Conservation (phyloP, 1,140 invertebrate species). For the Matsumurasca onukii region DNA sequence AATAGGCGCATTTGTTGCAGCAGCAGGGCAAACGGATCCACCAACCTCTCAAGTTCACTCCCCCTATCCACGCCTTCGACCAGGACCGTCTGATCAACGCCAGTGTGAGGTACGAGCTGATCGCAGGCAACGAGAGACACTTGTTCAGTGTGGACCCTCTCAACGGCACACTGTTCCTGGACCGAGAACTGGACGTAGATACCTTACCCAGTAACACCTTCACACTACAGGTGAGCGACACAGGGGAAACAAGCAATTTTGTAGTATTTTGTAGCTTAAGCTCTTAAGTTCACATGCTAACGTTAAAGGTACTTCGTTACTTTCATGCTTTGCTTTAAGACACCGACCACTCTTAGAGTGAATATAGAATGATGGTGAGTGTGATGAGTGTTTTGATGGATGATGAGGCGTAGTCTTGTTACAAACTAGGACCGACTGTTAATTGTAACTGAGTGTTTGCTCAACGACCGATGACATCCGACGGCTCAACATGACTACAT, state of each 20-base stretch:
- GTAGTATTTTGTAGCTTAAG: neutral
- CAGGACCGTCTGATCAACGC: slow-evolving; percentile 70
- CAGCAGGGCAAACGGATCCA: slow-evolving; percentile 67
- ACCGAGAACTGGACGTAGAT: slow-evolving; percentile 78
- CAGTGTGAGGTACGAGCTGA: slow-evolving; percentile 69
- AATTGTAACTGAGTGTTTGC: too few species aligned
- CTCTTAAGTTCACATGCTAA: neutral
- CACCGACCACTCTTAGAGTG: too few species aligned
- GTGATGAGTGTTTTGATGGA: too few species aligned
- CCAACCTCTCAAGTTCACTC: slow-evolving; percentile 63
- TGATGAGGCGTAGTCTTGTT: too few species aligned
- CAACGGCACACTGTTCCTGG: slow-evolving; percentile 73
- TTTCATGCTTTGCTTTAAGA: too few species aligned
- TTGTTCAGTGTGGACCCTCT: slow-evolving; percentile 69
- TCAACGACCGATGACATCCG: too few species aligned
- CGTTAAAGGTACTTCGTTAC: neutral
- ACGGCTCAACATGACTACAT: too few species aligned
- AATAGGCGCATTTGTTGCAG: too few species aligned
- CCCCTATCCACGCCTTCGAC: slow-evolving; percentile 73
- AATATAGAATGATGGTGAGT: too few species aligned
- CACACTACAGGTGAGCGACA: slow-evolving; percentile 57
- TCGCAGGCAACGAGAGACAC: slow-evolving; percentile 70
- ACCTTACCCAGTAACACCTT: slow-evolving; percentile 70
- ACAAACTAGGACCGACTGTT: neutral
- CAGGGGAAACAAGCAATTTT: too few species aligned